Percentiles rank a stretch among this genome's conserved stretches.
These are phyloP conservation scores for Hycleus phaleratus DNA, from an alignment of 1,140 invertebrate species.

Conservation along the genomic window DNA sequence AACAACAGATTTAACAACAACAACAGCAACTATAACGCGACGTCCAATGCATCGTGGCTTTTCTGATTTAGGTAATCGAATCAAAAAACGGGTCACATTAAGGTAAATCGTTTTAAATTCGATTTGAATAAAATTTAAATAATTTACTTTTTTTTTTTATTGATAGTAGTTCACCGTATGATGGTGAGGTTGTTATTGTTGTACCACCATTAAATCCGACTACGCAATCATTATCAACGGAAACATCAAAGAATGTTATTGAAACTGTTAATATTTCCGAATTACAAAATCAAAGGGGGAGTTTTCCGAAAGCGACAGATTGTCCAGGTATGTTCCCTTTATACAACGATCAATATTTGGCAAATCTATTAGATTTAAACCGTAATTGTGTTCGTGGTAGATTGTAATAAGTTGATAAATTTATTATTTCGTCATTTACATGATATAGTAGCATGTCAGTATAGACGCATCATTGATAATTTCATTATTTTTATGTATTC, in stretches of 20 bases:
- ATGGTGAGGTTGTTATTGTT: constrained; percentile 53
- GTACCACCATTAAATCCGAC: constrained; percentile 47
- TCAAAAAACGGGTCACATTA: constrained; percentile 76
- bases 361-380: neutral
- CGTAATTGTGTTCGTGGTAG: neutral
- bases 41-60: constrained; percentile 65
- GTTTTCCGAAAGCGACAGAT: constrained; percentile 42
- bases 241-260: neutral
- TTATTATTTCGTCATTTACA: no score
- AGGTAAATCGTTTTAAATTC: constrained; percentile 42
- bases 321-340: constrained; percentile 43
- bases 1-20: no score
- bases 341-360: constrained; percentile 1
- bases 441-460: no score
- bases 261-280: neutral
- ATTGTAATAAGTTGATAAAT: no score
- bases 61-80: constrained; percentile 71
- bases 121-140: constrained; percentile 47
- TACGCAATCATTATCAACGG: constrained; percentile 31
- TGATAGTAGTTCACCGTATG: constrained; percentile 40
- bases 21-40: constrained; percentile 37
- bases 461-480: no score
- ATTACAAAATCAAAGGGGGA: constrained; percentile 13
- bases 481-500: no score
- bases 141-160: constrained; percentile 44